These are phyloP conservation scores for Arctocebus calabarensis DNA, from an alignment of 2,797 vertebrate genomes.

Conservation along the genomic window DNA sequence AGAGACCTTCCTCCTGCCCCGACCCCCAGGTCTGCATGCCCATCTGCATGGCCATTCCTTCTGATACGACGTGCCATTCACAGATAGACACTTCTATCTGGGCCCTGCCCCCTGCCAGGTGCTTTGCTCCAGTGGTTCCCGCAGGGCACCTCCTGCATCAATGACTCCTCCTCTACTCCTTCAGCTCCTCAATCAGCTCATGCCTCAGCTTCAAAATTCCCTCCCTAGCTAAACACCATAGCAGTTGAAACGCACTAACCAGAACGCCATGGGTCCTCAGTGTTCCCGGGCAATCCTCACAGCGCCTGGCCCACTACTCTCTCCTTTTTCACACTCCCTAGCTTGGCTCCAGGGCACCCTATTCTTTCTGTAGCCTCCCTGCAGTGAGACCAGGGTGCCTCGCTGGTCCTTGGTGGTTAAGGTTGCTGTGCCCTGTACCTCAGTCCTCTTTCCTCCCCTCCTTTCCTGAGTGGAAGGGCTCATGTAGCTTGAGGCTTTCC, in stretches of 20 bases:
- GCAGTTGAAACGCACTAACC: not conserved
- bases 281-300: not conserved
- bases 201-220: not conserved
- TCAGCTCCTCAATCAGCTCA: not conserved
- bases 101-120: not conserved
- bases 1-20: not conserved
- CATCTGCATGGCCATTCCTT: not conserved
- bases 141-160: not conserved
- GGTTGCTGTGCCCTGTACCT: not conserved
- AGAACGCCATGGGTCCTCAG: not conserved
- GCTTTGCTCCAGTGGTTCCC: not conserved
- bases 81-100: not conserved
- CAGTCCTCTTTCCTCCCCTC: not conserved
- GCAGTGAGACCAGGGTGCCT: not conserved
- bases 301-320: not conserved
- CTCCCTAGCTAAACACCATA: not conserved
- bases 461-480: not conserved
- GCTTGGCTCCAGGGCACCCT: not conserved
- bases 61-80: fast-evolving
- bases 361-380: not conserved
- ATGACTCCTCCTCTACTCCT: not conserved
- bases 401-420: not conserved
- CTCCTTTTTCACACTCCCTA: not conserved
- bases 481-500: not conserved
- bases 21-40: not conserved